Conservation (phyloP, 1,140 invertebrate species). For the Bradysia coprophila region DNA sequence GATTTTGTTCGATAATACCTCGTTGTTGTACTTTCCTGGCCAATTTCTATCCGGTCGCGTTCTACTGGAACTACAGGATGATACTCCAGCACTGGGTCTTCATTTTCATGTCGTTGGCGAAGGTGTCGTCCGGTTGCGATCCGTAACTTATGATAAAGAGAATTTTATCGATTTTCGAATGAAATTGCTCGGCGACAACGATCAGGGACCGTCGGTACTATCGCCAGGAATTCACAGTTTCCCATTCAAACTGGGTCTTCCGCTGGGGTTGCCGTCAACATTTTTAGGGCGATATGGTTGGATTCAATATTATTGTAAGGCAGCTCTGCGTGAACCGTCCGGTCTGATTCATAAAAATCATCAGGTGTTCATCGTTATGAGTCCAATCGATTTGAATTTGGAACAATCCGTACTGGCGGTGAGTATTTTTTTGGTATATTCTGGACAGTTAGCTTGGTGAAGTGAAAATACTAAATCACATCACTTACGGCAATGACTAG, state of each 20-base stretch:
- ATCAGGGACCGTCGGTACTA: slow-evolving; percentile 62
- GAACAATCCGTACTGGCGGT: slow-evolving; percentile 76
- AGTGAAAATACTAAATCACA: too few species aligned
- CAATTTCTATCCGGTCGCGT: slow-evolving; percentile 82
- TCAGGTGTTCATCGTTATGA: slow-evolving; percentile 94
- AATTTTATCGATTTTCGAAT: slow-evolving; percentile 93
- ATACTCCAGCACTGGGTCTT: slow-evolving; percentile 73
- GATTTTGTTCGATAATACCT: slow-evolving; percentile 86
- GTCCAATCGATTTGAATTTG: slow-evolving; percentile 82
- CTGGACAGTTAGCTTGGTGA: too few species aligned
- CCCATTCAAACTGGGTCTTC: slow-evolving; percentile 82
- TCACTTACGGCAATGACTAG: too few species aligned
- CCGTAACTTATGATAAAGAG: slow-evolving; percentile 71
- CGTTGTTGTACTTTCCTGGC: slow-evolving; percentile 79
- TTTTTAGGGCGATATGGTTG: slow-evolving; percentile 88
- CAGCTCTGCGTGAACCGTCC: slow-evolving; percentile 72
- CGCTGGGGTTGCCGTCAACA: slow-evolving; percentile 76
- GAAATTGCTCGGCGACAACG: slow-evolving; percentile 67
- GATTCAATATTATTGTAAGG: slow-evolving; percentile 91
- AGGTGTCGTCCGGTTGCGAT: slow-evolving; percentile 66
- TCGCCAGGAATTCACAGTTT: slow-evolving; percentile 90
- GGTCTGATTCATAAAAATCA: slow-evolving; percentile 88
- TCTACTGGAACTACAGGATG: slow-evolving; percentile 79
- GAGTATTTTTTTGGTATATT: too few species aligned
- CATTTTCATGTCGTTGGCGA: slow-evolving; percentile 90